Evolutionary conservation across 2,113 vertebrate species (phyloP).

Genomic region (Motacilla alba): DNA sequence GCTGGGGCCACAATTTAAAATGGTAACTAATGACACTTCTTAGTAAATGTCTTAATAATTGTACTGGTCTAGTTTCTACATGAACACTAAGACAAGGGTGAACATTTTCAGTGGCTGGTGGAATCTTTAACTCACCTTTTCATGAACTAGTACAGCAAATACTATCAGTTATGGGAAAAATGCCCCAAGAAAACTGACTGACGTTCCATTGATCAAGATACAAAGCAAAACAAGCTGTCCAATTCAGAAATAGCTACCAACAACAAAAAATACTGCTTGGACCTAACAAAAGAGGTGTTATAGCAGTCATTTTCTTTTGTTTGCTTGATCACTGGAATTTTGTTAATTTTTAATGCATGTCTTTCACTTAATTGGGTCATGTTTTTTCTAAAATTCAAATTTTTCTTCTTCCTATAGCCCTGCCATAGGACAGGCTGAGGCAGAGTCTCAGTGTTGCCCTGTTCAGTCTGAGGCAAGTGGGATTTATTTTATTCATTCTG

Average conservation of each 20-base stretch:
- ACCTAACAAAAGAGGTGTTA: conserved; percentile 32
- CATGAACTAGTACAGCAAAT: conserved; percentile 28
- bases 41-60: conserved; percentile 66
- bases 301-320: conserved; percentile 53
- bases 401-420: conserved; percentile 98
- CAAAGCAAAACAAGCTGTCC: conserved; percentile 20
- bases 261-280: background rate
- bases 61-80: conserved; percentile 67
- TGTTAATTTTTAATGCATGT: conserved; percentile 75
- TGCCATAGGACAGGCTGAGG: conserved; percentile 98
- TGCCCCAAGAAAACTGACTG: conserved; percentile 1
- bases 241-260: conserved; percentile 26
- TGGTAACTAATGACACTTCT: background rate
- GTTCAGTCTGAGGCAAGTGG: conserved; percentile 99
- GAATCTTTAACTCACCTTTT: conserved; percentile 13
- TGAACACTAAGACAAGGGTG: conserved; percentile 12
- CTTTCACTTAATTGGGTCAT: conserved; percentile 79
- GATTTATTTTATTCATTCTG: conserved; percentile 88
- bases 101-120: conserved; percentile 43
- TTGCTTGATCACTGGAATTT: conserved; percentile 78
- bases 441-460: conserved; percentile 98
- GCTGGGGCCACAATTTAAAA: background rate
- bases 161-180: background rate
- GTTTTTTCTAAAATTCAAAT: conserved; percentile 94
- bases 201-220: conserved; percentile 65